Percentiles rank a stretch among this genome's conserved stretches.
Evolutionary conservation across 1,140 invertebrate genomes (phyloP).

Genomic region (Lepidurus couesii): DNA sequence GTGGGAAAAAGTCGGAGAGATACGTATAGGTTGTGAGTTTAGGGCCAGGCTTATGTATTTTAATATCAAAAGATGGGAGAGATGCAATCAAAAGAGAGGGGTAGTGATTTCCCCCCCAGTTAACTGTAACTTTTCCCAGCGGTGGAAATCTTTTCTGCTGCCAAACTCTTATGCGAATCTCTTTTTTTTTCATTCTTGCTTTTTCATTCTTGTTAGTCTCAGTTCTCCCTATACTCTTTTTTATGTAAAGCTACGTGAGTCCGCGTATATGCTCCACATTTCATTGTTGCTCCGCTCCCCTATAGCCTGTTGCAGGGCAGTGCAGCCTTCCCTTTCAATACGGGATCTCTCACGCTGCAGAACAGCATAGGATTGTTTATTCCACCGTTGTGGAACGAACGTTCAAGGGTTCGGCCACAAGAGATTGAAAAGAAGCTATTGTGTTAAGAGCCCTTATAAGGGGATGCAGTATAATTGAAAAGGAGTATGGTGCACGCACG

Average conservation of each 20-base stretch:
- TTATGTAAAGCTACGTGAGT: background rate
- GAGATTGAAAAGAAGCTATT: slow-evolving; percentile 12
- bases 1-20: slow-evolving; percentile 8
- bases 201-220: background rate
- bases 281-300: background rate
- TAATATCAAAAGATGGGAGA: background rate
- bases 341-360: background rate
- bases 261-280: background rate
- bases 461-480: slow-evolving; percentile 1
- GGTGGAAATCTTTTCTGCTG: background rate
- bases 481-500: slow-evolving; percentile 10
- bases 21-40: background rate
- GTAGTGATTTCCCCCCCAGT: background rate
- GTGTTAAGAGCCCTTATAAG: background rate
- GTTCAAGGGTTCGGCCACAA: background rate
- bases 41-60: background rate
- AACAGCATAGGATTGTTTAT: background rate
- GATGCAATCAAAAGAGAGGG: background rate
- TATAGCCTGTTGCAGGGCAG: no score
- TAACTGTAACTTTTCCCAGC: background rate
- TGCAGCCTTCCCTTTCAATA: background rate
- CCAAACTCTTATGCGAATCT: background rate
- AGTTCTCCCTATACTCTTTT: background rate
- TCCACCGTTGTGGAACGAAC: background rate
- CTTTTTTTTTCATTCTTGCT: background rate